Percentiles rank a stretch among this genome's conserved stretches.
phyloP scores from a whole-genome alignment of 1,140 invertebrate genomes.

The Acromyrmex heyeri region DNA sequence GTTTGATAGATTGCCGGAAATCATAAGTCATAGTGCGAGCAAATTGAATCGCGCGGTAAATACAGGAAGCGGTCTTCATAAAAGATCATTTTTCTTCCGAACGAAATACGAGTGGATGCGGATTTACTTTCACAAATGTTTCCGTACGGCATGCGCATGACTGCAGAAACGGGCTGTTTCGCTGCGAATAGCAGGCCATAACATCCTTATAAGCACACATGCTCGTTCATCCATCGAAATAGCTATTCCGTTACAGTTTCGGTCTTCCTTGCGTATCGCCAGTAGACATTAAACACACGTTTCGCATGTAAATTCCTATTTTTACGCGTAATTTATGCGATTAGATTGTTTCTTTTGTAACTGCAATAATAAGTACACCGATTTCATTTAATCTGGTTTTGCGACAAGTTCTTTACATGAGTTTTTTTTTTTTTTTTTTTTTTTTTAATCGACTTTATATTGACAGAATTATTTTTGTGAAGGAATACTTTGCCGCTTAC shows the following conservation, averaged over 20 bases:
- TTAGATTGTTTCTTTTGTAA: not conserved
- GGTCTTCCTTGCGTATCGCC: not conserved
- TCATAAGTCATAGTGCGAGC: slow-evolving; percentile 47
- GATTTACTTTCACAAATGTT: slow-evolving; percentile 45
- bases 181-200: not conserved
- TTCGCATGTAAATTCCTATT: slow-evolving; percentile 34
- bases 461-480: not conserved
- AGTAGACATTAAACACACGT: slow-evolving; percentile 15
- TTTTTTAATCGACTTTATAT: not conserved
- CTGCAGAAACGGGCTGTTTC: slow-evolving; percentile 39
- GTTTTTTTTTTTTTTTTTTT: not conserved
- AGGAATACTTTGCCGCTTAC: not conserved
- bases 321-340: not conserved
- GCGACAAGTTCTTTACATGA: not conserved
- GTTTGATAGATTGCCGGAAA: slow-evolving; percentile 49
- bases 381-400: not conserved
- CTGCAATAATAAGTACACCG: not conserved
- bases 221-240: slow-evolving; percentile 54
- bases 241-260: slow-evolving; percentile 6
- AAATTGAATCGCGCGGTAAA: slow-evolving; percentile 55
- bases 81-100: slow-evolving; percentile 12
- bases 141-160: slow-evolving; percentile 3
- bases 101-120: slow-evolving; percentile 15
- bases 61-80: slow-evolving; percentile 38
- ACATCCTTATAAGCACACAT: slow-evolving; percentile 27